Conservation (phyloP, 2,888 invertebrate genomes). For the Drosophila anomelani region DNA sequence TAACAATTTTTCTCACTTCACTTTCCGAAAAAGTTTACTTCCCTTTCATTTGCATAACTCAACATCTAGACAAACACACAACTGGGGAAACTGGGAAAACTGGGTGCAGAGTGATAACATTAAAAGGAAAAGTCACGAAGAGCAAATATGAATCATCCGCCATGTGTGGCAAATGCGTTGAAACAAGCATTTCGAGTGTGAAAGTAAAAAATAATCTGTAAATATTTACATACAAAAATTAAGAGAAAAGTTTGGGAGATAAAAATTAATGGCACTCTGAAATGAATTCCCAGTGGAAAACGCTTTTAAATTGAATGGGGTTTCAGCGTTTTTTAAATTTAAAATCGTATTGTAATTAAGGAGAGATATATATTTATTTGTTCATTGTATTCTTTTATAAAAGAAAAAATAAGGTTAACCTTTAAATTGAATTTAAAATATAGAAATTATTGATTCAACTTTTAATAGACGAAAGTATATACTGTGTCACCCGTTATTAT, state of each 20-base stretch:
- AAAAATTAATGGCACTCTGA: constrained; percentile 14
- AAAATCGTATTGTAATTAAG: background rate
- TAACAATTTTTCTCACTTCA: constrained; percentile 32
- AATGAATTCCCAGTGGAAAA: background rate
- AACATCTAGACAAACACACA: constrained; percentile 53
- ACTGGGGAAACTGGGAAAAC: background rate
- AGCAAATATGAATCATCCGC: constrained; percentile 73
- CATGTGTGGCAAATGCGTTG: constrained; percentile 57
- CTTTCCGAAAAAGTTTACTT: constrained; percentile 26
- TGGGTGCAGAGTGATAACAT: constrained; percentile 42
- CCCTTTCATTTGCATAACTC: constrained; percentile 67
- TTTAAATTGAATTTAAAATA: background rate
- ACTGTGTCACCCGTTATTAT: background rate
- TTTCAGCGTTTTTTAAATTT: background rate
- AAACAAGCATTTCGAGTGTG: constrained; percentile 19
- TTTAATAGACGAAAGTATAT: background rate
- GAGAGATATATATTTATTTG: too few relatives aligned
- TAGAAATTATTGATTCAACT: background rate
- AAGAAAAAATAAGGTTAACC: background rate
- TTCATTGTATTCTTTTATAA: background rate
- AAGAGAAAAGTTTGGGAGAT: constrained; percentile 11
- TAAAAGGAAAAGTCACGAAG: constrained; percentile 64
- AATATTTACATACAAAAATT: constrained; percentile 22
- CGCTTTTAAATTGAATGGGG: background rate
- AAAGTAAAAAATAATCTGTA: constrained; percentile 31